Evolutionary conservation across 2,888 invertebrate genomes (phyloP).

Genomic region (Ellobium chinense): DNA sequence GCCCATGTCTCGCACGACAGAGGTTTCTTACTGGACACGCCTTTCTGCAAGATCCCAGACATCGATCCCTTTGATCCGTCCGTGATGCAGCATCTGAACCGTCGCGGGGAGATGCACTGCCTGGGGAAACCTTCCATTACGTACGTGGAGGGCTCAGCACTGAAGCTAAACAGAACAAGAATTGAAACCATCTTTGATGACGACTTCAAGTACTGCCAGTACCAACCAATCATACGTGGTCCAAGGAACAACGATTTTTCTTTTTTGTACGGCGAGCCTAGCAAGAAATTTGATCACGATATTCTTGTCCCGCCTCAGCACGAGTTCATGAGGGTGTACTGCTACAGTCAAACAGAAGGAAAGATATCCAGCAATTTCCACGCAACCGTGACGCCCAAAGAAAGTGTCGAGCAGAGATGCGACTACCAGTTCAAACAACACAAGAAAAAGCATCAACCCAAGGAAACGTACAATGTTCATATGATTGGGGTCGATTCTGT

Average conservation of each 20-base stretch:
- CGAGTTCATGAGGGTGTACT: constrained; percentile 72
- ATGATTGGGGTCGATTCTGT: constrained; percentile 92
- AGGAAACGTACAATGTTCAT: constrained; percentile 84
- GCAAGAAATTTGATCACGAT: constrained; percentile 53
- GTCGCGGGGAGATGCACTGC: constrained; percentile 58
- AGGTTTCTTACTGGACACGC: constrained; percentile 69
- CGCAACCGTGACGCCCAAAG: constrained; percentile 65
- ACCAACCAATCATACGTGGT: constrained; percentile 64
- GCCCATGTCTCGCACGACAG: background rate
- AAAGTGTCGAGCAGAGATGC: constrained; percentile 50
- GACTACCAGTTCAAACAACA: constrained; percentile 49
- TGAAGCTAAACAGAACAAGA: constrained; percentile 61
- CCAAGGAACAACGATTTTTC: constrained; percentile 50
- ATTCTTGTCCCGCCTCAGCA: constrained; percentile 53
- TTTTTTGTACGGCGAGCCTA: constrained; percentile 53
- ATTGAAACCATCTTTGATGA: constrained; percentile 55
- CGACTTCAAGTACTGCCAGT: constrained; percentile 69
- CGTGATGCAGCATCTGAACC: constrained; percentile 57
- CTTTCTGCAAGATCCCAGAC: constrained; percentile 72
- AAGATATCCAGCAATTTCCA: constrained; percentile 72
- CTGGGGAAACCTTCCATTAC: constrained; percentile 61
- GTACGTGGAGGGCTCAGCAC: constrained; percentile 58
- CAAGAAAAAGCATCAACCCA: constrained; percentile 47
- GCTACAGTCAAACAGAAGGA: constrained; percentile 61
- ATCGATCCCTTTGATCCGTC: constrained; percentile 70